phyloP scores from a whole-genome alignment of 2,797 vertebrate genomes.

The Spinibarbus caldwelli region DNA sequence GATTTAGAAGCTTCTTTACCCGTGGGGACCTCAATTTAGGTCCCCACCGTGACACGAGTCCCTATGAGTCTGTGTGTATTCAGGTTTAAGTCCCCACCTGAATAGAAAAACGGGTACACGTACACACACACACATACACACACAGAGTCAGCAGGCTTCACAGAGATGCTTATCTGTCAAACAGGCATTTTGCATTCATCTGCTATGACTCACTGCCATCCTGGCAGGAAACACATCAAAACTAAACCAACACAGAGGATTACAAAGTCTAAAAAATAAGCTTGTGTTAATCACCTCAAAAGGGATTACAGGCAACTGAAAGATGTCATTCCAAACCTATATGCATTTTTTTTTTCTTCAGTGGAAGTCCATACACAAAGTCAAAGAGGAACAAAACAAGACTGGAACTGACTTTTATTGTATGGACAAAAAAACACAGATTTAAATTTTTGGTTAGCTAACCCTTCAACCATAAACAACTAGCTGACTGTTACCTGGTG shows the following conservation, averaged over 20 bases:
- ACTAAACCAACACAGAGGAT: slow-evolving; percentile 25
- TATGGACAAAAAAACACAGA: neutral
- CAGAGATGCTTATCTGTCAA: slow-evolving; percentile 48
- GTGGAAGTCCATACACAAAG: neutral
- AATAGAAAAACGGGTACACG: no score
- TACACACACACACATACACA: no score
- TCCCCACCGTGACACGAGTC: no score
- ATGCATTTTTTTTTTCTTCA: neutral
- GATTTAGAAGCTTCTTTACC: no score
- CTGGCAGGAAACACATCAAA: slow-evolving; percentile 25
- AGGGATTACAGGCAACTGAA: slow-evolving; percentile 25
- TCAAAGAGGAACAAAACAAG: neutral
- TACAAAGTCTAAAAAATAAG: slow-evolving; percentile 2
- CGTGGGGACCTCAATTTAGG: no score
- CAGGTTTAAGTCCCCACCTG: no score
- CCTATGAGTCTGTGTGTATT: no score
- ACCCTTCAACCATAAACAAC: neutral
- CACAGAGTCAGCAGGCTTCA: slow-evolving; percentile 23
- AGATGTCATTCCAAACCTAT: neutral
- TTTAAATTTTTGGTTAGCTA: neutral
- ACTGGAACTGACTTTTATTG: neutral
- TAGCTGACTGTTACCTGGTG: slow-evolving; percentile 67
- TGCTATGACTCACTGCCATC: slow-evolving; percentile 14
- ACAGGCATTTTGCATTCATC: slow-evolving; percentile 37
- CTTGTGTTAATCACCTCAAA: slow-evolving; percentile 19